Conservation (phyloP, 2,888 invertebrate species). For the Hymenopus coronatus region DNA sequence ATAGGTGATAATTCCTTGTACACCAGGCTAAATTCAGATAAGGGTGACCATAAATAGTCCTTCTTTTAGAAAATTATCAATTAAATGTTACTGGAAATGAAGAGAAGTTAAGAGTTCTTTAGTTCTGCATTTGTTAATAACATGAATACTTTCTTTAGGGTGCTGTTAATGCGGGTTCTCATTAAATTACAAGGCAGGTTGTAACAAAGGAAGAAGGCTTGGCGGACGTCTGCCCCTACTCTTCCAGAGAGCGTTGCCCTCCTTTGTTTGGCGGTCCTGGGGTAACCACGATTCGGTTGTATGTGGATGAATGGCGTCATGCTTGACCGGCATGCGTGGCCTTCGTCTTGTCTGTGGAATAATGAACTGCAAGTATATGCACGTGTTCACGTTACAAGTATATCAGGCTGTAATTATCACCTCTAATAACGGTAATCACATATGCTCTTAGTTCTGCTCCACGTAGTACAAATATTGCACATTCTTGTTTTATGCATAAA, state of each 20-base stretch:
- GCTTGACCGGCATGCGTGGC: background rate
- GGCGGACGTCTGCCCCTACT: background rate
- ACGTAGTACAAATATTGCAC: too few species aligned
- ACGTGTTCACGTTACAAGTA: background rate
- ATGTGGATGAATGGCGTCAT: background rate
- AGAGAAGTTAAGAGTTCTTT: too few species aligned
- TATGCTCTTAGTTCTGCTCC: too few species aligned
- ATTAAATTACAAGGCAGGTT: background rate
- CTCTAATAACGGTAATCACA: too few species aligned
- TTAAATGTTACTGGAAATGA: too few species aligned
- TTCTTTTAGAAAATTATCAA: too few species aligned
- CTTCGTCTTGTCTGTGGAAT: background rate
- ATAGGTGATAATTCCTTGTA: too few species aligned
- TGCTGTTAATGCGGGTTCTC: background rate
- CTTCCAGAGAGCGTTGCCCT: background rate
- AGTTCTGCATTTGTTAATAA: background rate
- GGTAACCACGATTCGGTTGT: background rate
- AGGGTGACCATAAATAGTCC: too few species aligned
- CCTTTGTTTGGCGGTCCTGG: background rate
- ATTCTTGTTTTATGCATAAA: too few species aligned
- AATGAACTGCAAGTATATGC: background rate
- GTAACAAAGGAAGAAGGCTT: background rate
- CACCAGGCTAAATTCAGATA: too few species aligned
- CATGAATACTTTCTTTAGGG: background rate
- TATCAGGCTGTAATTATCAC: too few species aligned